Evolutionary conservation across 2,888 invertebrate species (phyloP).

Genomic region (Theretra japonica): DNA sequence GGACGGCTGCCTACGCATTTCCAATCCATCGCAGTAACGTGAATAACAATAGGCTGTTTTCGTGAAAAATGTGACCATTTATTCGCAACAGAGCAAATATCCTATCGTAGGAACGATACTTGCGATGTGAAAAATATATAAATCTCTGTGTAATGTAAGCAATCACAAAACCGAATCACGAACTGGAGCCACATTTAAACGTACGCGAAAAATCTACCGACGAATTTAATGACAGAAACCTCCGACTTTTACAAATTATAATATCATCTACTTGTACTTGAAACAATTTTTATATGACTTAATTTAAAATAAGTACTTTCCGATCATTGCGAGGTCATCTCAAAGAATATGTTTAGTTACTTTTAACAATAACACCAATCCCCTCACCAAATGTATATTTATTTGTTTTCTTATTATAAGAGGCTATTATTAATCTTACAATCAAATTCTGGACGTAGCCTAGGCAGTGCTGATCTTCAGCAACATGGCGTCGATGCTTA

Average conservation of each 20-base stretch:
- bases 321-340: too few species aligned
- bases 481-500: too few species aligned
- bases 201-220: background rate
- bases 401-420: too few species aligned
- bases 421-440: too few species aligned
- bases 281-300: too few species aligned
- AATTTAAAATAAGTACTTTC: too few species aligned
- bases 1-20: constrained; percentile 44
- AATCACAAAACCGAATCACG: constrained; percentile 10
- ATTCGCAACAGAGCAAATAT: constrained; percentile 38
- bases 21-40: constrained; percentile 54
- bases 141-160: background rate
- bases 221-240: too few species aligned
- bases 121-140: constrained; percentile 8
- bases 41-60: constrained; percentile 63
- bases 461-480: too few species aligned
- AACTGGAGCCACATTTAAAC: background rate
- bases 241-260: background rate
- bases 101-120: background rate
- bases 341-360: too few species aligned
- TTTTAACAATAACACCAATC: too few species aligned
- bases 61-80: constrained; percentile 64
- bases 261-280: background rate
- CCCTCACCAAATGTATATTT: too few species aligned
- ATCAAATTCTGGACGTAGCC: too few species aligned